A percentile compares a stretch with the other conserved stretches of the same genome.
phyloP scores from a whole-genome alignment of 2,888 invertebrate species.

The Pseudoips prasinana region DNA sequence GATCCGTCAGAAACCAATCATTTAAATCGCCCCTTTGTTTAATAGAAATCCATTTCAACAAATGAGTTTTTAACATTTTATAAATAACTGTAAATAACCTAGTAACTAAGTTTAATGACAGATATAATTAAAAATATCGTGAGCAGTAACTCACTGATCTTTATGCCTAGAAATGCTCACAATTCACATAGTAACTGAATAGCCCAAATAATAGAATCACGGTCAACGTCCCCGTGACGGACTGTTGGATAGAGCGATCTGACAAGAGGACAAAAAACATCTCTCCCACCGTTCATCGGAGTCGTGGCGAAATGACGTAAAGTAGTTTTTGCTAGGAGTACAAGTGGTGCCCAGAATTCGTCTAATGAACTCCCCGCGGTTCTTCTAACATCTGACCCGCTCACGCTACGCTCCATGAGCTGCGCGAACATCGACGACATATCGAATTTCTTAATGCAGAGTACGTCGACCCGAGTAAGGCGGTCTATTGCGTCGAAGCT shows the following conservation, averaged over 20 bases:
- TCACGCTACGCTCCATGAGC: constrained; percentile 47
- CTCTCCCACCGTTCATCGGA: constrained; percentile 51
- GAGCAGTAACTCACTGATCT: too few relatives aligned
- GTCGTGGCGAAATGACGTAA: constrained; percentile 65
- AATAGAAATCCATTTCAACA: too few relatives aligned
- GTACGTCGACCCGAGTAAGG: constrained; percentile 54
- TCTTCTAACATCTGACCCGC: constrained; percentile 47
- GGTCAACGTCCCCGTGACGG: constrained; percentile 74
- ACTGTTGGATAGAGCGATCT: constrained; percentile 62
- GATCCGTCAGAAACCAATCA: too few relatives aligned
- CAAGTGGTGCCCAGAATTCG: constrained; percentile 53
- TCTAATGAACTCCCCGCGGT: constrained; percentile 54
- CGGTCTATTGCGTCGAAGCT: constrained; percentile 38
- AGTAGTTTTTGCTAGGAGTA: constrained; percentile 57
- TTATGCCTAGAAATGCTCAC: constrained; percentile 2
- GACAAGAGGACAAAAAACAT: constrained; percentile 67
- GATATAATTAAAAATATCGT: too few relatives aligned
- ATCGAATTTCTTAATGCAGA: constrained; percentile 53
- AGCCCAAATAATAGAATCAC: constrained; percentile 64
- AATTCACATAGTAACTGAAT: constrained; percentile 48
- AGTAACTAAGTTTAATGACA: too few relatives aligned
- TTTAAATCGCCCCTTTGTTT: too few relatives aligned
- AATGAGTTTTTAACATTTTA: too few relatives aligned
- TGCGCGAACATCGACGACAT: constrained; percentile 51
- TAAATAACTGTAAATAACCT: too few relatives aligned